A percentile compares a stretch with the other conserved stretches of the same genome.
phyloP scores from a whole-genome alignment of 92 coral and sea anemone species.

The Nematostella vectensis region DNA sequence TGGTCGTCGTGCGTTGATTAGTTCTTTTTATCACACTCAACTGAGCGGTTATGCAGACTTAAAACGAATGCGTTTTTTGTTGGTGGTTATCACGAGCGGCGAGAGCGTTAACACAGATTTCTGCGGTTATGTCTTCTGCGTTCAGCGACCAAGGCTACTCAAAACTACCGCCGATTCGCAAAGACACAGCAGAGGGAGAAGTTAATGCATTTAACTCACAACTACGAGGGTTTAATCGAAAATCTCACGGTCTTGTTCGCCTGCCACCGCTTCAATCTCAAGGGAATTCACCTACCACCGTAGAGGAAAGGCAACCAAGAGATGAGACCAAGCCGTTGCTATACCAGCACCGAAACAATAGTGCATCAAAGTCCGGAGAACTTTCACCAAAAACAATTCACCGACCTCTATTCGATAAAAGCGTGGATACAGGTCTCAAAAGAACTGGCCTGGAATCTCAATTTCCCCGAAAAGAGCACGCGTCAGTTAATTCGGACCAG shows the following conservation, averaged over 20 bases:
- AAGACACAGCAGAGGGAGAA: slow-evolving; percentile 18
- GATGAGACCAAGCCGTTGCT: not conserved
- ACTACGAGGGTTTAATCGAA: slow-evolving; percentile 38
- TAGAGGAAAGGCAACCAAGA: not conserved
- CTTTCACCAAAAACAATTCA: not conserved
- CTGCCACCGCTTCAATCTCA: slow-evolving; percentile 65
- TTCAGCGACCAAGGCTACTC: slow-evolving; percentile 53
- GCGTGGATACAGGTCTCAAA: not conserved
- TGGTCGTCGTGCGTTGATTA: too few species aligned
- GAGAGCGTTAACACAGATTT: too few species aligned
- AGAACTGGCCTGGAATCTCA: not conserved
- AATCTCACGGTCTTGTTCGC: slow-evolving; percentile 70
- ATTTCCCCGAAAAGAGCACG: not conserved
- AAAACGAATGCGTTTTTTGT: too few species aligned
- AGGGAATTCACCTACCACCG: slow-evolving; percentile 4
- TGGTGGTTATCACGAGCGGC: too few species aligned
- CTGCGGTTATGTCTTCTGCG: slow-evolving; percentile 62
- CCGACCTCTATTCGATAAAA: not conserved
- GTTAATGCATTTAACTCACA: slow-evolving; percentile 7
- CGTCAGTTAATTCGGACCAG: not conserved
- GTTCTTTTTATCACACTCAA: too few species aligned
- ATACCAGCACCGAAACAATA: not conserved
- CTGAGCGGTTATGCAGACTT: too few species aligned
- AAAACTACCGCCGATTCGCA: slow-evolving; percentile 72
- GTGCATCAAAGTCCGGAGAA: not conserved